Evolutionary conservation across 1,140 invertebrate genomes (phyloP), one percentile per base, ranked within the genome.

Genomic region (Rhyacophila brunnea): DNA sequence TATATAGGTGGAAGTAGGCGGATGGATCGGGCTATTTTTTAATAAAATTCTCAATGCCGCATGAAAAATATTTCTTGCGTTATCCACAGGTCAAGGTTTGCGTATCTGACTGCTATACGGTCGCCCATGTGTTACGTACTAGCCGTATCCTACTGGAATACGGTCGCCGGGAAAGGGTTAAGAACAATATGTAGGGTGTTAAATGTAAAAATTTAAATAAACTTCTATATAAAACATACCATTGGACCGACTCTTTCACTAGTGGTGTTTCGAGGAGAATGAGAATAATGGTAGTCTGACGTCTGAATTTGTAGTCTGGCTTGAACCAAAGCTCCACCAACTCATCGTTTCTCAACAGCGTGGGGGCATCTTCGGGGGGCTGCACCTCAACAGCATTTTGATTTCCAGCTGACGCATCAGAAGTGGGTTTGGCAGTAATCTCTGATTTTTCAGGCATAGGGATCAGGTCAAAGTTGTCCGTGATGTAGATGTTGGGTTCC

Each of bases 271-370:
- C 83, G 42, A 95, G 83, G 72, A 88, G 84, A 66, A 92, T 85
- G 62, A 84, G 80, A 53, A 92, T 83, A 60, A 84, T 85, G 0
- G 86, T 89, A 49, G 89, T 88, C 0, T 94, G 94, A n/a, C 93
- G 77, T 3, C 87, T 78, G 72, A 93, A 96, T 68, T 89, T 91
- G 35, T 87, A 83, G 72, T 96, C 94, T 47, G 88, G 85, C 54
- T 90, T 88, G 72, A 89, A 94, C 92, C 93, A 97, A 23, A 96
- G 66, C 68, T 92, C 89, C 54, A 83, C 74, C 15, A 83, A 70
- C 1, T 81, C 71, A 38, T 85, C 83, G 38, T 80, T 77, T 4
- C 83, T 74, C 7, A 92, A 75, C 66, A 87, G 84, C 36, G 77
- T 73, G 1, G 90, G 90, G 15, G 40, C 36, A 17, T 74, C 68